Base-by-base conservation (phyloP, 2,888 invertebrate species). In the Sacculina carcini region DNA sequence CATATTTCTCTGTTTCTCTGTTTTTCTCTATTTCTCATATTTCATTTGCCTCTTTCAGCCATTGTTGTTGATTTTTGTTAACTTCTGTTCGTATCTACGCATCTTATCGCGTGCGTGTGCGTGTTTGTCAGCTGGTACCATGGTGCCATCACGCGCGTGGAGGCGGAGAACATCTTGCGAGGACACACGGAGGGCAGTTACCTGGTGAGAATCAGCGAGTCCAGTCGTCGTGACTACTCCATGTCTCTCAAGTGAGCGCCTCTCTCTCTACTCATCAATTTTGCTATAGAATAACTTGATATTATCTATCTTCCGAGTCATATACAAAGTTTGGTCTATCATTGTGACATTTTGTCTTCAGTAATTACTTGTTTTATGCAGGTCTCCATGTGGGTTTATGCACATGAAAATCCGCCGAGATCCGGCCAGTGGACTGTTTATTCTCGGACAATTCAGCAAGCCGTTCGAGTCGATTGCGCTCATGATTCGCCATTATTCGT, bases 331-430 rank as follows among this genome's bases (percentile, higher is more conserved):
- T n/a, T n/a, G n/a, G n/a, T n/a, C n/a, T n/a, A n/a, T n/a, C n/a
- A n/a, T n/a, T n/a, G n/a, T n/a, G n/a, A n/a, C n/a, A n/a, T n/a
- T n/a, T n/a, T 16, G 40, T 26, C 31, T 36, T 31, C 23, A 5
- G 31, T 23, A 51, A 26, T 50, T 46, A 34, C 16, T 21, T 51
- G 52, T 23, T 52, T 44, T 58, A 67, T 71, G 29, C 67, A 92
- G 92, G 68, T 89, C 90, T 63, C 82, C 85, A 51, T 76, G 84
- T 62, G 89, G 92, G 48, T 90, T 87, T 62, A 90, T 94, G 84
- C 92, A 94, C 66, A 87, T 94, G 82, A 77, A 89, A 59, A 92
- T 94, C 56, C 83, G 84, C 64, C 77, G 77, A 59, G 75, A 76
- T 61, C 68, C 69, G 14, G 75, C 76, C 51, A 70, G 74, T 14